These are phyloP conservation scores for Pipistrellus pipistrellus DNA, from an alignment of 2,797 vertebrate species.

Conservation along the genomic window DNA sequence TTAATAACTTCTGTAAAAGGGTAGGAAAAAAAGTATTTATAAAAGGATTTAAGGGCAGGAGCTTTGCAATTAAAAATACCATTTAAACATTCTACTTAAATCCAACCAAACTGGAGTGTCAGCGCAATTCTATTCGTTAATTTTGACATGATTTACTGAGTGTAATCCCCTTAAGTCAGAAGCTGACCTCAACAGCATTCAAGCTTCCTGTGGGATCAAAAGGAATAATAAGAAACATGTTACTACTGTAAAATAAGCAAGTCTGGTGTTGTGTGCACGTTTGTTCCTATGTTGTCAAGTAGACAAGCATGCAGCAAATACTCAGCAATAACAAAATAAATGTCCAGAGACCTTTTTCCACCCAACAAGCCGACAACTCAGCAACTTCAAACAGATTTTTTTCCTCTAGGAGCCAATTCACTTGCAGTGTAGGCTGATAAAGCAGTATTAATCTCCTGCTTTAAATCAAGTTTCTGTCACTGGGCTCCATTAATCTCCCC, in stretches of 20 bases:
- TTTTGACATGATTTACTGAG: conserved; percentile 84
- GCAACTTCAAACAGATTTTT: conserved; percentile 87
- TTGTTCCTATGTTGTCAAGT: conserved; percentile 77
- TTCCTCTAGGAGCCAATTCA: conserved; percentile 81
- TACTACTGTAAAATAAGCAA: conserved; percentile 82
- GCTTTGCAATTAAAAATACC: conserved; percentile 82
- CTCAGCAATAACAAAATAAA: conserved; percentile 85
- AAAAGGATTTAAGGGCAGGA: conserved; percentile 63
- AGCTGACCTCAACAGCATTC: conserved; percentile 81
- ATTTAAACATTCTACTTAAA: conserved; percentile 74
- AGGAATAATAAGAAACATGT: conserved; percentile 84
- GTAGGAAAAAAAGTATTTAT: conserved; percentile 75
- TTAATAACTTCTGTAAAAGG: conserved; percentile 76
- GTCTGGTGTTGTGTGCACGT: conserved; percentile 69
- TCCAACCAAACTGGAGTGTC: conserved; percentile 78
- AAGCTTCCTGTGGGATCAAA: conserved; percentile 82
- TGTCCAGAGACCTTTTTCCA: conserved; percentile 83
- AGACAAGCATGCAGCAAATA: conserved; percentile 77
- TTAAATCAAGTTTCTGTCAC: conserved; percentile 88
- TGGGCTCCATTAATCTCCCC: conserved; percentile 87
- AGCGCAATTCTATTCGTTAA: conserved; percentile 81
- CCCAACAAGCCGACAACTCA: conserved; percentile 83
- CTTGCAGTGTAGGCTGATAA: conserved; percentile 82
- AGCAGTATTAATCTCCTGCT: conserved; percentile 86
- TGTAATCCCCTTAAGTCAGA: conserved; percentile 77